Percentiles rank a stretch among this genome's conserved stretches.
Conservation (phyloP, 2,797 vertebrate genomes). For the Prionace glauca region DNA sequence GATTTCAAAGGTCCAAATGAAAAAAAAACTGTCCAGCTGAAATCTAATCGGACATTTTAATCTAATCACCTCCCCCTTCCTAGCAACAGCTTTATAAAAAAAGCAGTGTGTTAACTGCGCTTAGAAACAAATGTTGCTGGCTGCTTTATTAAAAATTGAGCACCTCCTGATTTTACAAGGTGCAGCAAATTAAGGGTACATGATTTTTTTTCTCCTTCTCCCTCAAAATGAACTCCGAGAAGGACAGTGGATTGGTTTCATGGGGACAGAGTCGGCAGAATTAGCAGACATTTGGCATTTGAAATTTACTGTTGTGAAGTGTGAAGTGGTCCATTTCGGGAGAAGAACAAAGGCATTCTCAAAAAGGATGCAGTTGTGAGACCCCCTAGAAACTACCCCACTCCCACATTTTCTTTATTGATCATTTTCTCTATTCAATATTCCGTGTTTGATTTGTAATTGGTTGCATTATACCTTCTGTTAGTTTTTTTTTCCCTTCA, state of each 20-base stretch:
- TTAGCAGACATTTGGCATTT: neutral
- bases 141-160: neutral
- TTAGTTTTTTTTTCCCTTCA: neutral
- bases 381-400: neutral
- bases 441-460: no score
- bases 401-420: neutral
- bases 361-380: neutral
- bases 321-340: neutral
- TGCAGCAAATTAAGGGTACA: neutral
- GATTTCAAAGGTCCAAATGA: neutral
- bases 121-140: neutral
- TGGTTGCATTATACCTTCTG: neutral
- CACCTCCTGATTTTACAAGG: neutral
- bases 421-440: no score
- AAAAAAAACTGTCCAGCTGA: neutral
- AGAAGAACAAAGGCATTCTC: neutral
- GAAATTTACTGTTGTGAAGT: neutral
- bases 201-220: neutral
- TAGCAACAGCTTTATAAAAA: neutral
- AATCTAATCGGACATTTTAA: neutral
- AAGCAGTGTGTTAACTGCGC: neutral
- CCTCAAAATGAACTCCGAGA: neutral
- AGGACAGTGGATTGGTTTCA: neutral
- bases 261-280: neutral
- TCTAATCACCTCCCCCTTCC: neutral